Evolutionary conservation across 2,113 vertebrate species (phyloP), one percentile per base, ranked within the genome.

Genomic region (Uropsilus gracilis): DNA sequence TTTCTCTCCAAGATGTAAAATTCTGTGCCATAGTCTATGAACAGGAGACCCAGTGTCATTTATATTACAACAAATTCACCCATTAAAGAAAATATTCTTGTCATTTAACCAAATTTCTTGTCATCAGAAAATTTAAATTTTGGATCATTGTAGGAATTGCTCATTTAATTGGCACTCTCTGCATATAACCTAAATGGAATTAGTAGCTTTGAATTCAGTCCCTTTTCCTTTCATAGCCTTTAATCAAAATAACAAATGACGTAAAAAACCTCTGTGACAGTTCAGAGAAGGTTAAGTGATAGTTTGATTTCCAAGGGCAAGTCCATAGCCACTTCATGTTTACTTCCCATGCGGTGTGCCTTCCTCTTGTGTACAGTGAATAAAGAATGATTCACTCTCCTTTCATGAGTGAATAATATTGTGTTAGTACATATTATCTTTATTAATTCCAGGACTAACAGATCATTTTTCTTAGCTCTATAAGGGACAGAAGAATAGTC

Each of bases 261-360:
- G 85, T 63, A 68, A 72, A 57, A 57, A 59, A 85, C 32, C 39
- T 48, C 17, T 48, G 13, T 57, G 30, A 11, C n/a, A 20, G 44
- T 72, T 95, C 63, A 72, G 34, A 87, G 37, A 81, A 82, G 12
- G 12, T 39, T 55, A 83, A 55, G 32, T 24, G 22, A 86, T 75
- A 37, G 72, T 66, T 83, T 83, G n/a, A 34, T 86, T 95, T 96
- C 68, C 71, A 90, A 90, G 26, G n/a, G 6, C 53, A 95, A 87
- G 42, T 55, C 34, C n/a, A 26, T 12, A 18, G 37, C 73, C 12
- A 48, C 42, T 85, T 48, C 72, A 46, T 32, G 7, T 63, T 37
- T 89, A 34, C 5, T 66, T 95, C 37, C 30, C 66, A 6, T 42
- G n/a, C 11, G 39, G 20, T 1, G 1, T 18, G 1, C 53, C 24